phyloP scores from a whole-genome alignment of 2,888 invertebrate species.

The Unio delphinus region DNA sequence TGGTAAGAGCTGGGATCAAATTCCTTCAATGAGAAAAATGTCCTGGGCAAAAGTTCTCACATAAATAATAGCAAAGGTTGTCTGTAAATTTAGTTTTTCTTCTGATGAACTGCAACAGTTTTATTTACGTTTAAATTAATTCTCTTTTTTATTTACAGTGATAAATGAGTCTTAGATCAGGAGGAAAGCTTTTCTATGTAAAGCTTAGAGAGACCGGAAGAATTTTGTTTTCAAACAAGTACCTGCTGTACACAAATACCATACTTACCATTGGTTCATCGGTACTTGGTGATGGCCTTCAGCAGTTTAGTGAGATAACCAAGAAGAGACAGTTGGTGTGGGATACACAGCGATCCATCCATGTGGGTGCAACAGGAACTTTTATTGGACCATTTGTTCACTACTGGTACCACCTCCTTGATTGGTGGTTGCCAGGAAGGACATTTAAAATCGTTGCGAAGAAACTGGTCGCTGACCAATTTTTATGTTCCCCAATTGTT shows the following conservation, averaged over 20 bases:
- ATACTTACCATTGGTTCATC: constrained; percentile 83
- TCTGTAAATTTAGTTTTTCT: no score
- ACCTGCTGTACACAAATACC: constrained; percentile 79
- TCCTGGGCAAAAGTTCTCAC: no score
- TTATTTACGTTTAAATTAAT: background rate
- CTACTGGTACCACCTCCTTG: constrained; percentile 87
- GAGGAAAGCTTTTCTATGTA: background rate
- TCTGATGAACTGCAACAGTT: background rate
- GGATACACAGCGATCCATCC: constrained; percentile 76
- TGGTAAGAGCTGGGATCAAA: no score
- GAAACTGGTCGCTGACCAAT: constrained; percentile 87
- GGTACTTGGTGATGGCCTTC: constrained; percentile 83
- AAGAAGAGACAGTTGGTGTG: constrained; percentile 45
- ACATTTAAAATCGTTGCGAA: constrained; percentile 75
- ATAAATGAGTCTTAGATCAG: background rate
- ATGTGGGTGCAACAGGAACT: constrained; percentile 85
- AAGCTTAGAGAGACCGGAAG: constrained; percentile 10
- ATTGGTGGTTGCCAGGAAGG: constrained; percentile 81
- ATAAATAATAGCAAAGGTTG: no score
- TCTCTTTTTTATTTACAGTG: background rate
- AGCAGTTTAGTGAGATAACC: constrained; percentile 82
- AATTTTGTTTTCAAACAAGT: constrained; percentile 43
- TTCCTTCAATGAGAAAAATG: no score
- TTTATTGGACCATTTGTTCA: constrained; percentile 87
- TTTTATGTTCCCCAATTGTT: constrained; percentile 86